These are phyloP conservation scores for Sipha flava DNA, from an alignment of 1,140 invertebrate species.

Conservation along the genomic window DNA sequence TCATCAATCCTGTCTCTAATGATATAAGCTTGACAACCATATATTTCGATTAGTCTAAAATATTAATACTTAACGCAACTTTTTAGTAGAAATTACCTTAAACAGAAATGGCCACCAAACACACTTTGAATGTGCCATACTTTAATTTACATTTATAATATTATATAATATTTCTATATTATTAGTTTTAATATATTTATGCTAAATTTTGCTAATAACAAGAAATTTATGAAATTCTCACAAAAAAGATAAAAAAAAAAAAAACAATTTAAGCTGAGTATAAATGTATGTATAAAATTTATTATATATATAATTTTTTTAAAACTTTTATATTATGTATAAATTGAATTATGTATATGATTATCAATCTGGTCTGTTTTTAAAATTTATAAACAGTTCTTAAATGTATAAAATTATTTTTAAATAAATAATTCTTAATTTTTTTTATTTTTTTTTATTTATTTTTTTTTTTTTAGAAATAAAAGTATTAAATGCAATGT, in stretches of 20 bases:
- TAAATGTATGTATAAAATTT: conserved; percentile 14
- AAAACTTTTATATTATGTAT: conserved; percentile 14
- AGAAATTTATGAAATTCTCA: conserved; percentile 20
- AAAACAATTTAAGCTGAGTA: conserved; percentile 10
- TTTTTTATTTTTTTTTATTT: conserved; percentile 1
- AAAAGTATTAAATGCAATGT: conserved; percentile 25
- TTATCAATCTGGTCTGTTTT: conserved; percentile 30
- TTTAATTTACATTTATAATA: conserved; percentile 1
- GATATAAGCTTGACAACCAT: conserved; percentile 28
- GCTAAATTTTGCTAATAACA: conserved; percentile 30
- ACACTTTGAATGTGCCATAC: neutral
- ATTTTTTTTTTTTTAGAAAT: conserved; percentile 20
- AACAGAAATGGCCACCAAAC: neutral
- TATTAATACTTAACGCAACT: conserved; percentile 24
- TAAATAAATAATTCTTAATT: conserved; percentile 26
- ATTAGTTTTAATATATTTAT: conserved; percentile 21
- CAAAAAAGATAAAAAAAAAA: conserved; percentile 7
- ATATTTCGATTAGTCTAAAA: conserved; percentile 25
- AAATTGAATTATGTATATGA: conserved; percentile 25
- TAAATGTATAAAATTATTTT: conserved; percentile 18
- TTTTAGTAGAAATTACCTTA: conserved; percentile 14
- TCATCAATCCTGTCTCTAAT: conserved; percentile 23
- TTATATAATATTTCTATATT: conserved; percentile 24
- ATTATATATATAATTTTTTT: conserved; percentile 22
- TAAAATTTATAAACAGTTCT: conserved; percentile 7